phyloP scores from a whole-genome alignment of 1,140 invertebrate species.

The Eurosta solidaginis region DNA sequence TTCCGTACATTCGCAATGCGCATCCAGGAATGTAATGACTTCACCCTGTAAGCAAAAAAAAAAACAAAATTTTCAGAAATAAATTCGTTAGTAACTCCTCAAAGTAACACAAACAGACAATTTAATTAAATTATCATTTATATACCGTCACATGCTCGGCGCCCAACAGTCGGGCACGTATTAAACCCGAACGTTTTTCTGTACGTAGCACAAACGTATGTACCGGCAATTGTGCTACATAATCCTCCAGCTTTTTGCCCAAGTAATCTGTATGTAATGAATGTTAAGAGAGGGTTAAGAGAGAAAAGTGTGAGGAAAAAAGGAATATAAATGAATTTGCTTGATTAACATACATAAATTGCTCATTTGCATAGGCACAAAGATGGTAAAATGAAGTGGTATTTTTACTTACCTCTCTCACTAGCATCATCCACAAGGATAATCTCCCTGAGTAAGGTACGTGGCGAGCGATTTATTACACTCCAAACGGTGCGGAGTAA shows the following conservation, averaged over 20 bases:
- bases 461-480: constrained; percentile 90
- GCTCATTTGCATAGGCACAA: not conserved
- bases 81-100: not conserved
- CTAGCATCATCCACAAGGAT: constrained; percentile 96
- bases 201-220: constrained; percentile 81
- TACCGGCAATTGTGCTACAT: constrained; percentile 83
- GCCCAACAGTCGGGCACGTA: constrained; percentile 88
- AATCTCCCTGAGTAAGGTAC: constrained; percentile 85
- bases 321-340: too few relatives aligned
- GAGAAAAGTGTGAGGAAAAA: not conserved
- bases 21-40: constrained; percentile 95
- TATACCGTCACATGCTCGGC: constrained; percentile 80
- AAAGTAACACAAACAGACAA: not conserved
- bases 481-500: constrained; percentile 94
- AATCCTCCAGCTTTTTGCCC: constrained; percentile 85
- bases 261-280: constrained; percentile 74
- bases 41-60: constrained; percentile 65
- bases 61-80: not conserved
- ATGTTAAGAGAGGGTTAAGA: not conserved
- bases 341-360: constrained; percentile 1
- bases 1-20: constrained; percentile 93
- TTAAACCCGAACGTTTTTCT: constrained; percentile 88
- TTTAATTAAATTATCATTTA: not conserved
- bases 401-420: constrained; percentile 73
- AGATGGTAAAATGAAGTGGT: not conserved